Conservation (phyloP, 2,888 invertebrate genomes). For the Nesidiocoris tenuis region DNA sequence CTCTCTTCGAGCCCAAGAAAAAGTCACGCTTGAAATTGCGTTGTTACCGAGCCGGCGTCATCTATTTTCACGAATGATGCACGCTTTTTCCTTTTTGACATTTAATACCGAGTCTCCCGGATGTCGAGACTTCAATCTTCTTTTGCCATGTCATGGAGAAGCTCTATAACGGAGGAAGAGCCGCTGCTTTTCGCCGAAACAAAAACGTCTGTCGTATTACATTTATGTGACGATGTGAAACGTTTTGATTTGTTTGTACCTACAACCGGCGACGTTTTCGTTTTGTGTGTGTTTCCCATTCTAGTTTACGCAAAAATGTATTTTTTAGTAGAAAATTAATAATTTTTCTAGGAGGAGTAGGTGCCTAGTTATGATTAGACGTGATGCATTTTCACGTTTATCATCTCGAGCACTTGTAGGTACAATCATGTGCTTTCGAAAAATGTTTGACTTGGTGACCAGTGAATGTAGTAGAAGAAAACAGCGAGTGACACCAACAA, state of each 20-base stretch:
- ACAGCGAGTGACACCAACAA: no score
- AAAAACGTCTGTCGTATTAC: neutral
- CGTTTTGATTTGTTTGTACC: neutral
- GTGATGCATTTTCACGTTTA: no score
- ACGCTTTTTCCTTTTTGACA: constrained; percentile 6
- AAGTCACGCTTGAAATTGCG: constrained; percentile 22
- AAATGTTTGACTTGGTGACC: no score
- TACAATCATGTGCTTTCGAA: no score
- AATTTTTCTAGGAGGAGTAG: no score
- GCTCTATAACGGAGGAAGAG: neutral
- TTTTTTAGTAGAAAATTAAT: no score
- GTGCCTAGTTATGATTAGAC: no score
- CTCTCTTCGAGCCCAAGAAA: neutral
- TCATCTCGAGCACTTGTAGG: no score
- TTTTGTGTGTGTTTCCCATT: no score
- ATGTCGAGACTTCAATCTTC: constrained; percentile 7
- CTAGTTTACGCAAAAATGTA: no score
- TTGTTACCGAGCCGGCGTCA: neutral
- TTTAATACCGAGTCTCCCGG: constrained; percentile 19
- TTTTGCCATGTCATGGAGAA: neutral
- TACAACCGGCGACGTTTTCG: no score
- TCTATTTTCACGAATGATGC: constrained; percentile 17
- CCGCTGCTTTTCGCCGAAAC: neutral
- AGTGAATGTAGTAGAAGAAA: no score
- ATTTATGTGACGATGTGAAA: neutral